phyloP scores from a whole-genome alignment of 2,113 vertebrate genomes.

The Camelus dromedarius region DNA sequence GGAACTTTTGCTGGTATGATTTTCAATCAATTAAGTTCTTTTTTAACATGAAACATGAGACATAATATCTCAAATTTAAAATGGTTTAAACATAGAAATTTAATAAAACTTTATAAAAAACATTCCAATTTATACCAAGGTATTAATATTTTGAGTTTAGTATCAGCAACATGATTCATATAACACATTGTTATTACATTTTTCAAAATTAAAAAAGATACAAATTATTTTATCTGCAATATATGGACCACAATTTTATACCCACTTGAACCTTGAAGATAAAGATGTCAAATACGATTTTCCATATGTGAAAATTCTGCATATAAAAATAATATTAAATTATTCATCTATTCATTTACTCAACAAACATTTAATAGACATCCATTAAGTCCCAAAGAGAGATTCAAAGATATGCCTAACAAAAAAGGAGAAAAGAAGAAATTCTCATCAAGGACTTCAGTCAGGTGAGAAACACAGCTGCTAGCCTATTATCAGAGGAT shows the following conservation, averaged over 20 bases:
- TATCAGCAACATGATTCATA: not conserved
- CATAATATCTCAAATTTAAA: conserved; percentile 31
- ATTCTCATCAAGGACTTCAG: not conserved
- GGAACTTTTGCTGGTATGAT: not conserved
- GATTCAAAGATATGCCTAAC: not conserved
- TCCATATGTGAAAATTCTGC: not conserved
- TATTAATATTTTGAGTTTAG: conserved; percentile 29
- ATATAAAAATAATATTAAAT: conserved; percentile 36
- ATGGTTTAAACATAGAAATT: not conserved
- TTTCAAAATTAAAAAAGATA: conserved; percentile 24
- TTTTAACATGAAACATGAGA: conserved; percentile 9
- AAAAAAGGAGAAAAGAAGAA: not conserved
- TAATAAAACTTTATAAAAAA: conserved; percentile 39
- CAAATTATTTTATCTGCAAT: not conserved
- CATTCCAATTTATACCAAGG: not conserved
- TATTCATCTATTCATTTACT: not conserved
- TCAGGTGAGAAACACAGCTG: not conserved
- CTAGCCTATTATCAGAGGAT: not conserved
- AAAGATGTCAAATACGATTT: not conserved
- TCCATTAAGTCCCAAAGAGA: not conserved
- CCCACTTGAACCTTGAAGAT: not conserved
- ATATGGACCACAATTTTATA: not conserved
- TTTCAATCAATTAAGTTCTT: conserved; percentile 34
- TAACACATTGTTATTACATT: not conserved
- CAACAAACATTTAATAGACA: conserved; percentile 8